Evolutionary conservation across 2,113 vertebrate species (phyloP).

Genomic region (Dendropsophus ebraccatus): DNA sequence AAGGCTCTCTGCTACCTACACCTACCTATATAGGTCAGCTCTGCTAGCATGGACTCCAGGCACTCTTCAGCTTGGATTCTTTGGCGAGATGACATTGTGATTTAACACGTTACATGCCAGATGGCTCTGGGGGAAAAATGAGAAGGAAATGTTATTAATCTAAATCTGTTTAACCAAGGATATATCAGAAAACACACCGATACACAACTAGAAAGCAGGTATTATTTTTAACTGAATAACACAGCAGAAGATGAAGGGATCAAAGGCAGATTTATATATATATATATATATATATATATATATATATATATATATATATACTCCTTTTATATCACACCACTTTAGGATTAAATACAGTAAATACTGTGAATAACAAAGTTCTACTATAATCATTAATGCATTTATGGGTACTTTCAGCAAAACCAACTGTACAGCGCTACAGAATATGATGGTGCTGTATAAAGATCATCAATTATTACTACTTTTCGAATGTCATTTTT

Average conservation of each 20-base stretch:
- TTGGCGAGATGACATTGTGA: not conserved
- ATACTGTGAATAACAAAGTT: no score
- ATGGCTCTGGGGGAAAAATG: not conserved
- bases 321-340: no score
- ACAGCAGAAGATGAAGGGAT: not conserved
- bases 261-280: no score
- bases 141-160: not conserved
- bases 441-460: no score
- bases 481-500: no score
- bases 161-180: not conserved
- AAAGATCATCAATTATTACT: no score
- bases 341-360: no score
- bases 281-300: no score
- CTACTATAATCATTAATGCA: no score
- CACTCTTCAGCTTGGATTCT: not conserved
- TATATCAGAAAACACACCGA: not conserved
- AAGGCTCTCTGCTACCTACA: slow-evolving; percentile 41
- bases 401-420: no score
- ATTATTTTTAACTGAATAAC: not conserved
- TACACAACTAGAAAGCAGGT: not conserved
- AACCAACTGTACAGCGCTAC: no score
- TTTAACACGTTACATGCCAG: slow-evolving; percentile 15
- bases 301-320: no score
- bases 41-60: not conserved
- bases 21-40: slow-evolving; percentile 53